These are phyloP conservation scores for Phylloscopus trochilus DNA, from an alignment of 2,113 vertebrate genomes.

Conservation along the genomic window DNA sequence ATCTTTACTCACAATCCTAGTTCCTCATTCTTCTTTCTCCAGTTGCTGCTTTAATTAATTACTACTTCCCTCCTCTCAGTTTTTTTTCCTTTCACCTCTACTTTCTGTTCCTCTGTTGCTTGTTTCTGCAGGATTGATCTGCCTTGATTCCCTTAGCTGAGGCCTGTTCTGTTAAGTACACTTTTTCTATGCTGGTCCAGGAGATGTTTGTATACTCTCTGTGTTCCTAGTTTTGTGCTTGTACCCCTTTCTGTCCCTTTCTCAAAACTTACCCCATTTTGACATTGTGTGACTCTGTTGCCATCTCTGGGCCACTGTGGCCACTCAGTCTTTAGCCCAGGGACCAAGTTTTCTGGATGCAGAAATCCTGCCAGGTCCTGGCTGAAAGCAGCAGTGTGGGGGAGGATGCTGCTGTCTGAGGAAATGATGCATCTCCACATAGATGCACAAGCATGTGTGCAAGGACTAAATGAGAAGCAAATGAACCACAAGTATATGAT, in stretches of 20 bases:
- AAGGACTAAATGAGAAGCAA: not conserved
- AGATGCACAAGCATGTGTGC: not conserved
- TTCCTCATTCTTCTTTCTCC: not conserved
- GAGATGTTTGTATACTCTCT: not conserved
- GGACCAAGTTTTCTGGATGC: not conserved
- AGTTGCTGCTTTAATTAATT: slow-evolving; percentile 5
- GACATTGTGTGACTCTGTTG: not conserved
- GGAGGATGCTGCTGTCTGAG: not conserved
- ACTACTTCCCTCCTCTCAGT: not conserved
- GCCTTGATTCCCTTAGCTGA: not conserved
- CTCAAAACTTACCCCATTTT: not conserved
- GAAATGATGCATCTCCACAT: not conserved
- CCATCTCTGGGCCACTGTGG: not conserved
- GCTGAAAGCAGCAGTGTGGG: not conserved
- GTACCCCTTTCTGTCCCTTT: not conserved
- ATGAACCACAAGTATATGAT: not conserved
- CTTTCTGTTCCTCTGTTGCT: not conserved
- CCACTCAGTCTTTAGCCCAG: not conserved
- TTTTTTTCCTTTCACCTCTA: not conserved
- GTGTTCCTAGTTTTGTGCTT: not conserved
- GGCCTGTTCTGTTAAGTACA: accelerated
- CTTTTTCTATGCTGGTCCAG: not conserved
- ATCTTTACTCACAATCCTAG: not conserved
- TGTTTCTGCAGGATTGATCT: not conserved
- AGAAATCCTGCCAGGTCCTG: not conserved